Evolutionary conservation across 1,140 invertebrate species (phyloP).

Genomic region (Marisa cornuarietis): DNA sequence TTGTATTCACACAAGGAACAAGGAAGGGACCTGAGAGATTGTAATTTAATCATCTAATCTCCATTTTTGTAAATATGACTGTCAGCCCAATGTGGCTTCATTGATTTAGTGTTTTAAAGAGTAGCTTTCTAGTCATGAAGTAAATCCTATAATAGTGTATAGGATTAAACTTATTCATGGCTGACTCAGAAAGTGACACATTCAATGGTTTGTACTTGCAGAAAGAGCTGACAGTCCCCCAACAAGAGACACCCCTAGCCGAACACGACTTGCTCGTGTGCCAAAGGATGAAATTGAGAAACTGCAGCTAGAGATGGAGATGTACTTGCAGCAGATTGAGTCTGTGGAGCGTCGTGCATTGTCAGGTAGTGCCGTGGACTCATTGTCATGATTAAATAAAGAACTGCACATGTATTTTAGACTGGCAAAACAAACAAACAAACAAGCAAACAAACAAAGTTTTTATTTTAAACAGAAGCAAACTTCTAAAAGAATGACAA

Average conservation of each 20-base stretch:
- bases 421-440: too few relatives aligned
- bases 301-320: conserved; percentile 52
- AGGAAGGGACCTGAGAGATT: too few relatives aligned
- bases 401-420: background rate
- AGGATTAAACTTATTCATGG: too few relatives aligned
- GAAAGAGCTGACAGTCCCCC: conserved; percentile 45
- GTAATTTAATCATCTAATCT: too few relatives aligned
- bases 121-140: too few relatives aligned
- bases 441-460: too few relatives aligned
- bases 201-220: background rate
- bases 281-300: conserved; percentile 47
- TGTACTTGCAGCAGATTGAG: conserved; percentile 51
- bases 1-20: too few relatives aligned
- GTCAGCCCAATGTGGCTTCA: too few relatives aligned
- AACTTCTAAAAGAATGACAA: background rate
- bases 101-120: too few relatives aligned
- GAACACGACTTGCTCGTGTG: conserved; percentile 26
- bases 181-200: too few relatives aligned
- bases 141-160: too few relatives aligned
- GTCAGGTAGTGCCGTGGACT: conserved; percentile 30
- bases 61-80: too few relatives aligned
- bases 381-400: background rate
- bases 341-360: conserved; percentile 49
- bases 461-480: background rate
- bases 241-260: conserved; percentile 51